phyloP scores from a whole-genome alignment of 2,797 vertebrate genomes.

The Poeciliopsis paucimaculata region DNA sequence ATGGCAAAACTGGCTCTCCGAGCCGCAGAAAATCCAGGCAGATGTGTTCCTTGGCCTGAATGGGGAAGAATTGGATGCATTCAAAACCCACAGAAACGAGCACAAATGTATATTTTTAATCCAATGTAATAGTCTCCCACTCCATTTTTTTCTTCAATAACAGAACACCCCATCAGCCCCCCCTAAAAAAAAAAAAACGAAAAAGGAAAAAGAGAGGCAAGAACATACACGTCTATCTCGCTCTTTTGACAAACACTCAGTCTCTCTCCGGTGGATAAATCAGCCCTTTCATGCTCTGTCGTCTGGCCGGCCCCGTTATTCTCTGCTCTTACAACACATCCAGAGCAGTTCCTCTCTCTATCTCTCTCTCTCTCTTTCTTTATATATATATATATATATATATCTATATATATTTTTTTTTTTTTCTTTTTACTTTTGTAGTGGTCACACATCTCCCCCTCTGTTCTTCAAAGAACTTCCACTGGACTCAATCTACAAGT shows the following conservation, averaged over 20 bases:
- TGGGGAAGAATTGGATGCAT: conserved; percentile 21
- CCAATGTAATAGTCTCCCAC: conserved; percentile 31
- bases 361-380: neutral
- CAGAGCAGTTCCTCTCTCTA: conserved; percentile 57
- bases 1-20: conserved; percentile 50
- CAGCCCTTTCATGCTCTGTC: conserved; percentile 75
- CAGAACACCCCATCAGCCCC: conserved; percentile 14
- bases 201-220: conserved; percentile 2
- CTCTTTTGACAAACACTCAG: conserved; percentile 22
- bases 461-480: conserved; percentile 60
- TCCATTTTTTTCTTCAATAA: conserved; percentile 32
- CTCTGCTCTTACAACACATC: conserved; percentile 72
- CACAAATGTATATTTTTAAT: conserved; percentile 24
- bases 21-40: conserved; percentile 53
- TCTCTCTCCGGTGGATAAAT: conserved; percentile 73
- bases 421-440: conserved; percentile 52
- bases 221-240: conserved; percentile 15
- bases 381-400: no score
- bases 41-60: conserved; percentile 41
- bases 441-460: conserved; percentile 51
- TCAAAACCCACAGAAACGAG: conserved; percentile 30
- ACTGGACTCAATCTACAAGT: conserved; percentile 56
- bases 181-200: conserved; percentile 7
- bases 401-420: no score
- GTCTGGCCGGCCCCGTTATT: conserved; percentile 65